Evolutionary conservation across 2,888 invertebrate species (phyloP).

Genomic region (Deilephila porcellus): DNA sequence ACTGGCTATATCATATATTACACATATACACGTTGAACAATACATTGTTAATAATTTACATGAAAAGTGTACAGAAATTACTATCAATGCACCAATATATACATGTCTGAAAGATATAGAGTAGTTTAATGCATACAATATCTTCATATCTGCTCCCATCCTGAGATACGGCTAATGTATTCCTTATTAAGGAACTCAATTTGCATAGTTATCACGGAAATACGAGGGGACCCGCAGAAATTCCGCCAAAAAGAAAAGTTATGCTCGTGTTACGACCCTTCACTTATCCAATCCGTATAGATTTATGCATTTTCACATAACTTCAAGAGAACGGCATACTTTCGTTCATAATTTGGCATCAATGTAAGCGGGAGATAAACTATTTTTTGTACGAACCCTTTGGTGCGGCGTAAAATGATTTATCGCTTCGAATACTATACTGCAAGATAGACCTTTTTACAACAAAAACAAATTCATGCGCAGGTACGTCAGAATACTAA

Average conservation of each 20-base stretch:
- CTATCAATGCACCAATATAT: no score
- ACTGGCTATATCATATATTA: no score
- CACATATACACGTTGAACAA: no score
- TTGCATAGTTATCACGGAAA: constrained; percentile 38
- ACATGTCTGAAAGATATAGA: background rate
- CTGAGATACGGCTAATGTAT: background rate
- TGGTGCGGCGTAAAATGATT: background rate
- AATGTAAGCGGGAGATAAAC: background rate
- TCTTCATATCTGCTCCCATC: background rate
- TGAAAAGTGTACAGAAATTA: no score
- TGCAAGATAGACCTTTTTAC: background rate
- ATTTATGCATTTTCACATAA: constrained; percentile 14
- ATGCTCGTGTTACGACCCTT: constrained; percentile 39
- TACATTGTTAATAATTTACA: no score
- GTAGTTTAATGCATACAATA: background rate
- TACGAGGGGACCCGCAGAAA: constrained; percentile 48
- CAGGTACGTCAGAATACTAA: background rate
- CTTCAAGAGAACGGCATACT: background rate
- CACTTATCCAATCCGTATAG: constrained; percentile 33
- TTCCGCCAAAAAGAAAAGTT: constrained; percentile 43
- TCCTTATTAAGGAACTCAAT: constrained; percentile 39
- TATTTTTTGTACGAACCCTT: background rate
- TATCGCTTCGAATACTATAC: background rate
- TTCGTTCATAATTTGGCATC: background rate
- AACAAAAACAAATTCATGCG: background rate